phyloP scores from a whole-genome alignment of 2,888 invertebrate genomes.

The Baccha elongata region DNA sequence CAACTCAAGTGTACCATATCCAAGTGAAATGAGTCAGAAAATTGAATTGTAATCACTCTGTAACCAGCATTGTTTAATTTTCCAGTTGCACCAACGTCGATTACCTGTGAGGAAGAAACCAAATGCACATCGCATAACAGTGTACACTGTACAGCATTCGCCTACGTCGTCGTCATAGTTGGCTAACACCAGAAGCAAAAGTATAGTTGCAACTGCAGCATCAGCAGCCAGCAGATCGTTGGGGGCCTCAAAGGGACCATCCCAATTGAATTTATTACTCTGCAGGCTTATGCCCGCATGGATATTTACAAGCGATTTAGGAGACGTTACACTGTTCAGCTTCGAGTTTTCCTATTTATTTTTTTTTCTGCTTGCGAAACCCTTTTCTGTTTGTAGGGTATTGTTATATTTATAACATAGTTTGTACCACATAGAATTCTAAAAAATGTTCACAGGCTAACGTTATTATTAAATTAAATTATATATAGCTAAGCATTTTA shows the following conservation, averaged over 20 bases:
- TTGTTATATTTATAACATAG: neutral
- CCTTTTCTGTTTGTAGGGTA: neutral
- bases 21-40: constrained; percentile 65
- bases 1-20: constrained; percentile 42
- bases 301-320: constrained; percentile 67
- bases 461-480: no score
- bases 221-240: constrained; percentile 37
- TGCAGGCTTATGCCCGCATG: constrained; percentile 70
- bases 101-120: constrained; percentile 44
- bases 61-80: constrained; percentile 61
- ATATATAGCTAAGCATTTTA: no score
- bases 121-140: neutral
- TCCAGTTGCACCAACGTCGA: constrained; percentile 62
- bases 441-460: no score
- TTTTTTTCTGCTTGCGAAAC: neutral
- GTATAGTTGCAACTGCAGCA: neutral
- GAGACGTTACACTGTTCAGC: constrained; percentile 55
- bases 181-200: neutral
- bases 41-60: constrained; percentile 64
- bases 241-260: constrained; percentile 40
- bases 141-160: neutral
- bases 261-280: constrained; percentile 67
- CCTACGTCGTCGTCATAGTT: constrained; percentile 9
- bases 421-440: neutral
- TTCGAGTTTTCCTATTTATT: constrained; percentile 15